phyloP scores from a whole-genome alignment of 2,797 vertebrate genomes.

The Spea hammondii region DNA sequence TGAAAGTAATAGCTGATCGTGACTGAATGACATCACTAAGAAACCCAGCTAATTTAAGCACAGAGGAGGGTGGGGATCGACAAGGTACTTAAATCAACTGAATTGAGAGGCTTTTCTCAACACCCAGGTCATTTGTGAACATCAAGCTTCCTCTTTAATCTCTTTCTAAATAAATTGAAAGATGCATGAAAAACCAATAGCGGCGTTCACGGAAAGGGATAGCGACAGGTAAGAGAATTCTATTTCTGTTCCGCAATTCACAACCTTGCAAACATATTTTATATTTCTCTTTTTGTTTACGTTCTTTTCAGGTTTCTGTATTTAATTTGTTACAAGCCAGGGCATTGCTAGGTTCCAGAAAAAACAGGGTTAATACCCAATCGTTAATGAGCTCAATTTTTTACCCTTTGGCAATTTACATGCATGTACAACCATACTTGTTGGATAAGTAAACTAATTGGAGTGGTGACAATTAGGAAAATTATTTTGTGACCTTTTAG shows the following conservation, averaged over 20 bases:
- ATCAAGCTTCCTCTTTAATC: background rate
- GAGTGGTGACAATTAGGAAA: too few relatives aligned
- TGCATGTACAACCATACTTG: too few relatives aligned
- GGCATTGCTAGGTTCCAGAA: too few relatives aligned
- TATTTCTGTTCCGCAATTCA: background rate
- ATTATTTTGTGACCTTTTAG: too few relatives aligned
- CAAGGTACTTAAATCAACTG: conserved; percentile 59
- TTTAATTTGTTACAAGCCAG: too few relatives aligned
- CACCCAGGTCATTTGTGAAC: conserved; percentile 23
- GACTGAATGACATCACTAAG: conserved; percentile 62
- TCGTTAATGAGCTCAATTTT: too few relatives aligned
- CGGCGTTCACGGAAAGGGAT: background rate
- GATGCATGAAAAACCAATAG: conserved; percentile 29
- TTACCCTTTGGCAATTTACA: too few relatives aligned
- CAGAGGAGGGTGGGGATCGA: conserved; percentile 55
- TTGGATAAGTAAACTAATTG: too few relatives aligned
- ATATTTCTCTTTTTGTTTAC: too few relatives aligned
- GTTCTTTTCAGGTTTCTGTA: too few relatives aligned
- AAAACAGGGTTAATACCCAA: too few relatives aligned
- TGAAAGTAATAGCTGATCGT: conserved; percentile 58
- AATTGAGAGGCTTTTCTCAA: conserved; percentile 52
- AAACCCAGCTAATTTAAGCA: conserved; percentile 63
- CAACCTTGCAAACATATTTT: too few relatives aligned
- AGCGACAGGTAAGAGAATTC: conserved; percentile 11
- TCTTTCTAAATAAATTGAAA: conserved; percentile 20